Evolutionary conservation across 2,888 invertebrate genomes (phyloP).

Genomic region (Disparrhopalites patrizii): DNA sequence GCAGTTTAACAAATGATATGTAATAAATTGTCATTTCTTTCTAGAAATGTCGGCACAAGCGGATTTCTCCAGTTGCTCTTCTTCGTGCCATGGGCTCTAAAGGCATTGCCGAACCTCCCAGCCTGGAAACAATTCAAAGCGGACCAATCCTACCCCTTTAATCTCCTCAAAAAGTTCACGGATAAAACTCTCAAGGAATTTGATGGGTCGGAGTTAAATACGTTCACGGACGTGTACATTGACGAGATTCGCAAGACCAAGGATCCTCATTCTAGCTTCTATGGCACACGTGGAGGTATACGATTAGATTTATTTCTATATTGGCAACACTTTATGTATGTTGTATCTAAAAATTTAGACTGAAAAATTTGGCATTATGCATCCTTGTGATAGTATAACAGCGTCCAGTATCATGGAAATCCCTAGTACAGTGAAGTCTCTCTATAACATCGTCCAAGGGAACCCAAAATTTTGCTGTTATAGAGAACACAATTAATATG

Average conservation of each 20-base stretch:
- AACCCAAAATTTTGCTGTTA: no score
- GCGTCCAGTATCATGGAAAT: no score
- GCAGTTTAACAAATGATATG: no score
- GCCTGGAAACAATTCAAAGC: conserved; percentile 33
- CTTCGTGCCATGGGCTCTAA: conserved; percentile 37
- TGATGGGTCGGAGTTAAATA: neutral
- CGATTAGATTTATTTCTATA: neutral
- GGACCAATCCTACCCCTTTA: conserved; percentile 31
- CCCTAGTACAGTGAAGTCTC: no score
- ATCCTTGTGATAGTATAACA: no score
- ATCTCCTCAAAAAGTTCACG: conserved; percentile 32
- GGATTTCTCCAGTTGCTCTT: conserved; percentile 29
- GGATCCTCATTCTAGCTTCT: conserved; percentile 32
- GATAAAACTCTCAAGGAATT: conserved; percentile 7
- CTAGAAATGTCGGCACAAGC: conserved; percentile 31
- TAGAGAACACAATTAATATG: no score
- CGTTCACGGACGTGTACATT: conserved; percentile 28
- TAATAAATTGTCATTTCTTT: no score
- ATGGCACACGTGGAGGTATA: conserved; percentile 33
- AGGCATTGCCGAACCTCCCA: conserved; percentile 24
- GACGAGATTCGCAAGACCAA: conserved; percentile 29
- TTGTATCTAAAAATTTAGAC: no score
- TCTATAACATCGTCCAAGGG: no score
- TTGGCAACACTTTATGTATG: no score
- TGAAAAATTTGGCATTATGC: no score